phyloP scores from a whole-genome alignment of 2,113 vertebrate genomes.

The Hiodon alosoides region DNA sequence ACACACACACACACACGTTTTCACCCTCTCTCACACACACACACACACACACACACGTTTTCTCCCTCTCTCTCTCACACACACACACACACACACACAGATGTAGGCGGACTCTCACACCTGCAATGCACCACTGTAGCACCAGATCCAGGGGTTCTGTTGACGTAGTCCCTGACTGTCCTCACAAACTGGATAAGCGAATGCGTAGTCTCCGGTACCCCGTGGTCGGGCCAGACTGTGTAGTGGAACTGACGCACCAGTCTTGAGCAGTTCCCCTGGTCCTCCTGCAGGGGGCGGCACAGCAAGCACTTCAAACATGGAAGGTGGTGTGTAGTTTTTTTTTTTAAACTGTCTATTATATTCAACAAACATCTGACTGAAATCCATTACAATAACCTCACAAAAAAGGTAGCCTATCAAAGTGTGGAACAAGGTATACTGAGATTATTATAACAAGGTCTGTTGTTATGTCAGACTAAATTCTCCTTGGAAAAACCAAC shows the following conservation, averaged over 20 bases:
- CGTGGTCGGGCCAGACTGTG: conserved; percentile 95
- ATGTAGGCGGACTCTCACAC: conserved; percentile 47
- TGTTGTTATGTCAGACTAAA: too few relatives aligned
- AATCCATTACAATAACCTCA: too few relatives aligned
- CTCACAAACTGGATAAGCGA: conserved; percentile 91
- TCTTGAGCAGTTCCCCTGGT: conserved; percentile 66
- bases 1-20: too few relatives aligned
- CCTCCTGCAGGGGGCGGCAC: conserved; percentile 66
- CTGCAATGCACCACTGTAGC: conserved; percentile 90
- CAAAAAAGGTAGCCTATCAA: too few relatives aligned
- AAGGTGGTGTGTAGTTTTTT: too few relatives aligned
- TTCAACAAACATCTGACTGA: neutral
- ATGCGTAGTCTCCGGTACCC: conserved; percentile 88
- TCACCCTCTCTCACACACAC: too few relatives aligned
- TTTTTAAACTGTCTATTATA: neutral
- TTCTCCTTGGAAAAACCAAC: too few relatives aligned
- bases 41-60: too few relatives aligned
- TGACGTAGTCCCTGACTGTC: conserved; percentile 87
- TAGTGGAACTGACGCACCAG: conserved; percentile 94
- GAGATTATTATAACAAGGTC: too few relatives aligned
- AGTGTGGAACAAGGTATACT: too few relatives aligned
- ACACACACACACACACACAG: conserved; percentile 8
- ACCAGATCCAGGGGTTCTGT: conserved; percentile 75
- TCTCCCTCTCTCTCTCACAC: conserved; percentile 11
- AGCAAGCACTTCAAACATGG: neutral